Base-by-base conservation (phyloP, 2,113 vertebrate species). In the Aix galericulata region DNA sequence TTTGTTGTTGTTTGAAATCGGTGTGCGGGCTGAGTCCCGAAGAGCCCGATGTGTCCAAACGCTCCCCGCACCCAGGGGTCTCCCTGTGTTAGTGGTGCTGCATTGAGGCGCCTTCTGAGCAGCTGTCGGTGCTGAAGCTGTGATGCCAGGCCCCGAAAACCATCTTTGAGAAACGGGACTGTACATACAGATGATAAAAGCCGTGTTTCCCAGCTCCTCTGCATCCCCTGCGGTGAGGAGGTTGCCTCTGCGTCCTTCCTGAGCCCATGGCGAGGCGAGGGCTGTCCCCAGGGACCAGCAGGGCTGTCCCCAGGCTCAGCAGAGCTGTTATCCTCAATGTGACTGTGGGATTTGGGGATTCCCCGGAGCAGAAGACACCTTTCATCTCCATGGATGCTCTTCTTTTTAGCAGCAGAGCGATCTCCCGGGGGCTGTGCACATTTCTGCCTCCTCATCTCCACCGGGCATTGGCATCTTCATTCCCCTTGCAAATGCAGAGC, bases 401-500 rank as follows among this genome's bases (percentile, higher is more conserved):
- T 12, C 26, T 38, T 36, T 32, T 12, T 17, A 2, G 48, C 36
- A 25, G 26, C 44, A 38, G 59, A 23, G 31, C n/a, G n/a, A 23
- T 32, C 42, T 42, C 22, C 73, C 3, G n/a, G 38, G 29, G 26
- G 36, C 7, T 13, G 31, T 68, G 22, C 11, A 40, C 32, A 4
- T 73, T 55, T 55, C 52, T n/a, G 27, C 36, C 17, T 32, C 53
- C 18, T 44, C 31, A 7, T 58, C 32, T 58, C 40, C 14, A 18
- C n/a, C 18, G 4, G 3, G 86, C 12, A 6, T 0, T 23, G 86
- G 58, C 56, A 66, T 27, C 56, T 69, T 11, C 38, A 20, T 60
- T 25, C 58, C n/a, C 14, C 6, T 52, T 18, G 2, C 13, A 22
- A 8, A 25, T 8, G 0, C 0, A 2, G 68, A 5, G 42, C 1